These are phyloP conservation scores for Rotaria macrura DNA, from an alignment of 2,888 invertebrate genomes.

Conservation along the genomic window DNA sequence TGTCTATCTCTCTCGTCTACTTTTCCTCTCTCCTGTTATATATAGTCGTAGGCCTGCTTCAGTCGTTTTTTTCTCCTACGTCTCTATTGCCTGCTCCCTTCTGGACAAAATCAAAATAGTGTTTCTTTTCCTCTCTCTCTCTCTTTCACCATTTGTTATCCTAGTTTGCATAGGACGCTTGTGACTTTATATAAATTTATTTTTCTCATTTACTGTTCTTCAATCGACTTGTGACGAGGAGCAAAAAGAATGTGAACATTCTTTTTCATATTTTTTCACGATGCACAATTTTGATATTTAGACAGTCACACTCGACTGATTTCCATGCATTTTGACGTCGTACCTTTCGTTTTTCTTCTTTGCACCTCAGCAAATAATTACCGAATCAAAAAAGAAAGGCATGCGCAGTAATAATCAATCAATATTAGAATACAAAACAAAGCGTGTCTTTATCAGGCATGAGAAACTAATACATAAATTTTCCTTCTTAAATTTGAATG, in stretches of 20 bases:
- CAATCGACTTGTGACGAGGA: background rate
- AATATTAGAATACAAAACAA: too few relatives aligned
- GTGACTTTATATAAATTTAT: background rate
- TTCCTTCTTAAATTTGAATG: background rate
- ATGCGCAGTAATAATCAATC: too few relatives aligned
- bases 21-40: background rate
- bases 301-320: background rate
- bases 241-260: background rate
- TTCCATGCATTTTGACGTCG: background rate
- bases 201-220: background rate
- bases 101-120: background rate
- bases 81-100: background rate
- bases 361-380: too few relatives aligned
- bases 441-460: too few relatives aligned
- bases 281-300: background rate
- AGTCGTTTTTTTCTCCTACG: background rate
- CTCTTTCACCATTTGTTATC: background rate
- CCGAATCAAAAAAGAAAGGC: too few relatives aligned
- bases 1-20: background rate
- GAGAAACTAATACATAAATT: too few relatives aligned
- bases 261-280: background rate
- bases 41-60: too few relatives aligned
- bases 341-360: too few relatives aligned
- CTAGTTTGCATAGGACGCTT: background rate
- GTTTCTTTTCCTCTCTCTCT: background rate